Evolutionary conservation across 2,113 vertebrate species (phyloP).

Genomic region (Trematocara zebra): DNA sequence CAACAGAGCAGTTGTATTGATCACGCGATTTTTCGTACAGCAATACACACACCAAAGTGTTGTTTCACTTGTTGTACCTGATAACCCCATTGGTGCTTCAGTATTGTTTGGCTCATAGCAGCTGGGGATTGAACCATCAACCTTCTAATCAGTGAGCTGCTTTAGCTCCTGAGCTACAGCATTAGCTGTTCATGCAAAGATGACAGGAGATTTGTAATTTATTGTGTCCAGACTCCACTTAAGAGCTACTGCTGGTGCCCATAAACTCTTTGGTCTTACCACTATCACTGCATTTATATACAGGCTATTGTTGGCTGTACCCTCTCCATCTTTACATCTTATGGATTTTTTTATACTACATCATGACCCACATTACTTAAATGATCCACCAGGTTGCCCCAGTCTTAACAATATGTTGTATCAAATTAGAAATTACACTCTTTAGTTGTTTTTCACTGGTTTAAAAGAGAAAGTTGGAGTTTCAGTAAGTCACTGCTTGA

Average conservation of each 20-base stretch:
- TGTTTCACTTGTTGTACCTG: neutral
- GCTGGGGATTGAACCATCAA: neutral
- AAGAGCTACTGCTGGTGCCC: neutral
- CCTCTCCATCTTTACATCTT: neutral
- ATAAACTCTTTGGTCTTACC: neutral
- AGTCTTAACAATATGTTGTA: neutral
- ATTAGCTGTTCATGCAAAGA: neutral
- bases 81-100: neutral
- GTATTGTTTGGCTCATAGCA: neutral
- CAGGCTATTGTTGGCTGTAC: neutral
- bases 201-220: neutral
- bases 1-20: neutral
- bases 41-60: neutral
- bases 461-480: neutral
- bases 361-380: neutral
- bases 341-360: neutral
- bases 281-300: neutral
- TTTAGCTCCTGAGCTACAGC: neutral
- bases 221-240: neutral
- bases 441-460: neutral
- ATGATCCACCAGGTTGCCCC: neutral
- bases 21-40: rapidly evolving
- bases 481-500: neutral
- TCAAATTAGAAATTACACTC: neutral
- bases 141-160: neutral